phyloP scores from a whole-genome alignment of 2,888 invertebrate species.

The Clistopyga incitator region DNA sequence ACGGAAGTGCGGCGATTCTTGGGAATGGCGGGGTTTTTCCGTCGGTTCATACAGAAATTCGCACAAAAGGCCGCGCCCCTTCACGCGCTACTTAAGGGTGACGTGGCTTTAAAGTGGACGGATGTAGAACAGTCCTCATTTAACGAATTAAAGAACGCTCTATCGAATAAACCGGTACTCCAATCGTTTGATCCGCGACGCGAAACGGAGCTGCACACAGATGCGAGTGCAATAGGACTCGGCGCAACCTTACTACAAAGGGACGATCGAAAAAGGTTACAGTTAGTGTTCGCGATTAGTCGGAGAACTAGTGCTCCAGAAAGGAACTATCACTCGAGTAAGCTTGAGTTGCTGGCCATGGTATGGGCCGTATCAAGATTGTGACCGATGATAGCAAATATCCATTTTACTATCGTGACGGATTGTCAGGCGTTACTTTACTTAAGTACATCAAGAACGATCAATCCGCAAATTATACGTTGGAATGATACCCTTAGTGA shows the following conservation, averaged over 20 bases:
- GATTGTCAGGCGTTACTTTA: conserved; percentile 72
- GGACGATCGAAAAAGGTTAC: conserved; percentile 51
- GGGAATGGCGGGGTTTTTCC: conserved; percentile 51
- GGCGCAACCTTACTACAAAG: conserved; percentile 62
- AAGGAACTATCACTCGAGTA: conserved; percentile 71
- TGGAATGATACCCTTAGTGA: conserved; percentile 20
- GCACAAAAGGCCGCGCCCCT: conserved; percentile 30
- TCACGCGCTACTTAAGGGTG: not conserved
- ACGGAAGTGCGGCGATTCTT: conserved; percentile 49
- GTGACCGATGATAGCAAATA: conserved; percentile 1
- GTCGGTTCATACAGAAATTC: conserved; percentile 52
- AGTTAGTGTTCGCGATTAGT: conserved; percentile 67
- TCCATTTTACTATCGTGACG: conserved; percentile 68
- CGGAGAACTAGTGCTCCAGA: conserved; percentile 21
- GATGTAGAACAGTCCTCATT: conserved; percentile 34
- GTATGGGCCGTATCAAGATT: conserved; percentile 37
- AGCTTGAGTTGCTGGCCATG: conserved; percentile 55
- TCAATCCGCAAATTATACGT: conserved; percentile 10
- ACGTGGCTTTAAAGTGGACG: conserved; percentile 31
- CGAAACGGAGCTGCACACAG: conserved; percentile 46
- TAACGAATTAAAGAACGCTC: not conserved
- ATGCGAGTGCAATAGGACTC: conserved; percentile 27
- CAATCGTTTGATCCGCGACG: conserved; percentile 14
- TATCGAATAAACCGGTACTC: conserved; percentile 29
- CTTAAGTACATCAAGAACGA: conserved; percentile 52